phyloP scores from a whole-genome alignment of 2,888 invertebrate genomes.

The Thymelicus lineola region DNA sequence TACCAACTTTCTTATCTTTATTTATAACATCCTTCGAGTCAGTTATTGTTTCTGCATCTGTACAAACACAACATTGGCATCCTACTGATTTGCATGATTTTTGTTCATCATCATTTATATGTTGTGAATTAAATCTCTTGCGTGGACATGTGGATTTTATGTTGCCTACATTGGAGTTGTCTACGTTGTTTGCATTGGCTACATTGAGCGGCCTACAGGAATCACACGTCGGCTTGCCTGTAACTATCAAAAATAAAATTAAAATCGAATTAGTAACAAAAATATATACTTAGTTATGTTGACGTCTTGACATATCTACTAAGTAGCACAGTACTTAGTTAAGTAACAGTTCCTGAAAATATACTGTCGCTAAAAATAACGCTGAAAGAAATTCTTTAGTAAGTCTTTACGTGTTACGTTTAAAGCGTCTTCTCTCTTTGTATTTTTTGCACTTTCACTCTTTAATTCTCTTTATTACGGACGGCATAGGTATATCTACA shows the following conservation, averaged over 20 bases:
- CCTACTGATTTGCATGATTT: constrained; percentile 3
- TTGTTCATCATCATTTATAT: background rate
- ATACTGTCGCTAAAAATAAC: too few relatives aligned
- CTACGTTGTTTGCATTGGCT: background rate
- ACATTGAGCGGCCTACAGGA: background rate
- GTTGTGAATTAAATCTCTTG: background rate
- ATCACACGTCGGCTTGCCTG: background rate
- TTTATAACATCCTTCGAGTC: constrained; percentile 37
- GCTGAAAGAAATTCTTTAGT: too few relatives aligned
- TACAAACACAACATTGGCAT: constrained; percentile 25
- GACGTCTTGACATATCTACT: too few relatives aligned
- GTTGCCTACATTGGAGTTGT: background rate
- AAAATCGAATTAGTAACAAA: too few relatives aligned
- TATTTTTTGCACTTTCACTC: too few relatives aligned
- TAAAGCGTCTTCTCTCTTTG: too few relatives aligned
- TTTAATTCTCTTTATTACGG: too few relatives aligned
- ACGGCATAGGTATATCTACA: too few relatives aligned
- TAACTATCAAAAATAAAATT: background rate
- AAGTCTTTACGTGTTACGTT: too few relatives aligned
- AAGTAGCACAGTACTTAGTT: too few relatives aligned
- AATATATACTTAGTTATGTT: too few relatives aligned
- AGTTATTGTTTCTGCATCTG: constrained; percentile 21
- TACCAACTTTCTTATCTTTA: constrained; percentile 38
- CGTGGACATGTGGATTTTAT: background rate
- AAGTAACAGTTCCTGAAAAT: too few relatives aligned